phyloP scores from a whole-genome alignment of 2,113 vertebrate genomes.

The Diadophis punctatus region DNA sequence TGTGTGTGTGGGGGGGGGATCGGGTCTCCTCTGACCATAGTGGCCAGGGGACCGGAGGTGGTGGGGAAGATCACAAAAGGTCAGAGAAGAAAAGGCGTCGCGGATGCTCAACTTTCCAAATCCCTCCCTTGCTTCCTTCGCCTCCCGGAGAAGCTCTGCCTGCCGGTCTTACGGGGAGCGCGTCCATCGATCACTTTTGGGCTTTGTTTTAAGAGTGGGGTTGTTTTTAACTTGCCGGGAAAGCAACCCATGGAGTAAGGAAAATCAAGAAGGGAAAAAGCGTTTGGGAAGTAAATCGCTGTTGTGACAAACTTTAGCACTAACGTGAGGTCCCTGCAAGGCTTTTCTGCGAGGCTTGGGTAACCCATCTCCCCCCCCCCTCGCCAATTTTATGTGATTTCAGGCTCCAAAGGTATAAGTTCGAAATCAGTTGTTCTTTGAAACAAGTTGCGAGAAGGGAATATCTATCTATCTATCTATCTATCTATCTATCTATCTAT shows the following conservation, averaged over 20 bases:
- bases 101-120: slow-evolving; percentile 29
- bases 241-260: neutral
- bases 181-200: slow-evolving; percentile 12
- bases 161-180: slow-evolving; percentile 14
- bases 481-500: neutral
- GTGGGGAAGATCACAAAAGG: slow-evolving; percentile 27
- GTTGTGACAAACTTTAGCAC: neutral
- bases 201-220: neutral
- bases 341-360: neutral
- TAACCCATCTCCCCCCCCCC: neutral
- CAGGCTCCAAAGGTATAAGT: neutral
- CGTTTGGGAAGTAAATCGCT: neutral
- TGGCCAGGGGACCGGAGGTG: neutral
- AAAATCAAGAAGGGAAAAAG: neutral
- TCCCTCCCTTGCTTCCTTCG: no score
- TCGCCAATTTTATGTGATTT: neutral
- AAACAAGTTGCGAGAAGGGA: neutral
- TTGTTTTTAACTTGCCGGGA: slow-evolving; percentile 31
- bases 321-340: neutral
- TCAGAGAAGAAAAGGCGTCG: slow-evolving; percentile 17
- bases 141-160: neutral
- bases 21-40: neutral
- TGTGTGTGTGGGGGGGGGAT: neutral
- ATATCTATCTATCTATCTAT: neutral
- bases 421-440: no score